phyloP scores from a whole-genome alignment of 2,888 invertebrate genomes.

The Clanis bilineata region DNA sequence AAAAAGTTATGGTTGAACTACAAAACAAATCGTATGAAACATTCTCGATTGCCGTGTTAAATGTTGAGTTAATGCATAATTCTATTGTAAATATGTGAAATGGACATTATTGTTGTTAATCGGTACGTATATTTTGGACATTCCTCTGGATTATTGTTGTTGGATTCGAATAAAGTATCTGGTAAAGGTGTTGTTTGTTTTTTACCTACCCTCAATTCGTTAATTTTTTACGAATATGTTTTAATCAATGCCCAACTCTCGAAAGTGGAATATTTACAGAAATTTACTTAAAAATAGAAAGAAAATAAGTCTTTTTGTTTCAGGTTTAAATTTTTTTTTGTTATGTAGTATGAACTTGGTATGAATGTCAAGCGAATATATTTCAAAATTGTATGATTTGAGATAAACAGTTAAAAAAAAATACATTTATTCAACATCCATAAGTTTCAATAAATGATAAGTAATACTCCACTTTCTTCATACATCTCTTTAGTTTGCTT shows the following conservation, averaged over 20 bases:
- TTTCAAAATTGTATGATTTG: too few relatives aligned
- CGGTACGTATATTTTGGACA: constrained; percentile 51
- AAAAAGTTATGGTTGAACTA: too few relatives aligned
- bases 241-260: too few relatives aligned
- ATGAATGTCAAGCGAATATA: too few relatives aligned
- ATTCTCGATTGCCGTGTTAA: constrained; percentile 32
- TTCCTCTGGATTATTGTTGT: constrained; percentile 68
- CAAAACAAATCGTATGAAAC: constrained; percentile 16
- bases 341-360: too few relatives aligned
- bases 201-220: constrained; percentile 17
- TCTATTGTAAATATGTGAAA: constrained; percentile 39
- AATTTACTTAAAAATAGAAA: too few relatives aligned
- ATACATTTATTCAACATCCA: constrained; percentile 43
- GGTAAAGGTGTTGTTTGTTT: constrained; percentile 46
- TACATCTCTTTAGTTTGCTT: constrained; percentile 76
- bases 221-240: too few relatives aligned
- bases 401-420: neutral
- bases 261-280: too few relatives aligned
- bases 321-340: too few relatives aligned
- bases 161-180: constrained; percentile 61
- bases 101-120: constrained; percentile 44
- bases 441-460: constrained; percentile 83
- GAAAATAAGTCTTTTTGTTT: too few relatives aligned
- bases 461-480: constrained; percentile 88
- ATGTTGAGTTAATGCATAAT: constrained; percentile 44